Percentiles rank a stretch among this genome's conserved stretches.
Evolutionary conservation across 2,113 vertebrate species (phyloP).

Genomic region (Hiodon tergisus): DNA sequence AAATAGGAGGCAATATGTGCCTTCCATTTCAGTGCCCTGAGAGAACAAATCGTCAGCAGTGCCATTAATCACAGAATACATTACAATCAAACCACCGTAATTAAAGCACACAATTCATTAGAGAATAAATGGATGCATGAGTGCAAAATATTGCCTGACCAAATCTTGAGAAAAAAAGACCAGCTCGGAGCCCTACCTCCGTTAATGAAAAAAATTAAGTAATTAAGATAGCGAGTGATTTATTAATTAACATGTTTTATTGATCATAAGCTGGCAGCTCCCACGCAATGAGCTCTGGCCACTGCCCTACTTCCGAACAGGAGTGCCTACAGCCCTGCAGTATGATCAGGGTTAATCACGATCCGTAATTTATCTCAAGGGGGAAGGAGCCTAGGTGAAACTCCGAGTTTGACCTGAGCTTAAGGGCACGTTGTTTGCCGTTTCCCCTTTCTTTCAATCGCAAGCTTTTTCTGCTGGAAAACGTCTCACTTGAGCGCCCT

Average conservation of each 20-base stretch:
- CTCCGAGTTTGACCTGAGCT: not conserved
- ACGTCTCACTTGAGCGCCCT: no score
- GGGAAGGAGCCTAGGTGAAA: not conserved
- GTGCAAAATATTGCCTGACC: not conserved
- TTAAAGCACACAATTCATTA: not conserved
- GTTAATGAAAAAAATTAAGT: not conserved
- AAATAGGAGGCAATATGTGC: not conserved
- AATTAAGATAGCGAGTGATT: not conserved
- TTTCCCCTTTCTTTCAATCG: no score
- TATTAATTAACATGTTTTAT: conserved; percentile 2
- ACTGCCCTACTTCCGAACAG: no score
- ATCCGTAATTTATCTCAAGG: not conserved
- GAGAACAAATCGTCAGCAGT: not conserved
- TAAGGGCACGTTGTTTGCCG: not conserved
- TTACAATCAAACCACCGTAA: not conserved
- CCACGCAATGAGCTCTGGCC: not conserved
- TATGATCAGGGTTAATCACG: not conserved
- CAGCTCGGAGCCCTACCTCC: not conserved
- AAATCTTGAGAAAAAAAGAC: not conserved
- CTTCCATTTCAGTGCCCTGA: not conserved
- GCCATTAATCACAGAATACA: not conserved
- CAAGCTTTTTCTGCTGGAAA: no score
- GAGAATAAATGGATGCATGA: not conserved
- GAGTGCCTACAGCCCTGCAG: no score
- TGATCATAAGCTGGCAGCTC: not conserved